These are phyloP conservation scores for Macrobrachium rosenbergii DNA, from an alignment of 1,140 invertebrate species.

Conservation along the genomic window DNA sequence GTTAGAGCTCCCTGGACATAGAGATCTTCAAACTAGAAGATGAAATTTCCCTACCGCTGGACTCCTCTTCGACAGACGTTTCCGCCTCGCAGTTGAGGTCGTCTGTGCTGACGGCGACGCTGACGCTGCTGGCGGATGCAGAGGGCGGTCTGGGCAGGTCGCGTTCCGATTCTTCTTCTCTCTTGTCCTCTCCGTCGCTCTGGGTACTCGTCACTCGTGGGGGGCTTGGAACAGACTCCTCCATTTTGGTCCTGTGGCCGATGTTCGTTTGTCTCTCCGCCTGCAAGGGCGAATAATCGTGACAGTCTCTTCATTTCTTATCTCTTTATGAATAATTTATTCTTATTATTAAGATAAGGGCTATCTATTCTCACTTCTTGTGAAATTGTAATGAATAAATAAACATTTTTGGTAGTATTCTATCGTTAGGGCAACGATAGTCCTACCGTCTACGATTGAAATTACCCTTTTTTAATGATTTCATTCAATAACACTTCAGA, in stretches of 20 bases:
- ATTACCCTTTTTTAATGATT: no score
- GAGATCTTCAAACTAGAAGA: background rate
- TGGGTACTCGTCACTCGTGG: background rate
- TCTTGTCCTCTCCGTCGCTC: background rate
- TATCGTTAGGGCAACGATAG: no score
- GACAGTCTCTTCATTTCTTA: no score
- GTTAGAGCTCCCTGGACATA: background rate
- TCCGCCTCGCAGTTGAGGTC: background rate
- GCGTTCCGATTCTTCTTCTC: background rate
- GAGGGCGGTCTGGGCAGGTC: background rate
- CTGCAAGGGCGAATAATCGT: background rate
- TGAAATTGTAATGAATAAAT: no score
- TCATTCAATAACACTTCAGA: no score
- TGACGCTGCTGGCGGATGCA: background rate
- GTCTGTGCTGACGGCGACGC: constrained; percentile 28
- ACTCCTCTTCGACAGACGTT: background rate
- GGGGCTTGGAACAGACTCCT: no score
- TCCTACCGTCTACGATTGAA: no score
- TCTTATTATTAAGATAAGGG: background rate
- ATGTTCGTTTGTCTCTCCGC: background rate
- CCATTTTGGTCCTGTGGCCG: background rate
- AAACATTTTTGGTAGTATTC: no score
- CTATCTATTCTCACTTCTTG: background rate
- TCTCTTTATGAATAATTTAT: no score
- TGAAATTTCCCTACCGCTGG: background rate